These are phyloP conservation scores for Anabacerthia variegaticeps DNA, from an alignment of 2,797 vertebrate species.

Conservation along the genomic window DNA sequence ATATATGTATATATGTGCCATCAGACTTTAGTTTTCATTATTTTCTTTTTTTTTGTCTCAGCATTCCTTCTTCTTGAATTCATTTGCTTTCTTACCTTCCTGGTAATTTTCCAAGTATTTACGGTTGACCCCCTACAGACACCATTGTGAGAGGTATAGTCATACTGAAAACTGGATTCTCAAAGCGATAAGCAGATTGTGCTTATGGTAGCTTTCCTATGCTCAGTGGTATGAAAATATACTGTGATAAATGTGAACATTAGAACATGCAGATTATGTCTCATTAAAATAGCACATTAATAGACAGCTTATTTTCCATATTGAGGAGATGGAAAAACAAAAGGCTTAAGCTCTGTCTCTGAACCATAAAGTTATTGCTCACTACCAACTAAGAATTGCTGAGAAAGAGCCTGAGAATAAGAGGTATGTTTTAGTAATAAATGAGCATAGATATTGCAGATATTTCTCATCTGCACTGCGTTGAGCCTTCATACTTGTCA, in stretches of 20 bases:
- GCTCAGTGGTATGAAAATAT: neutral
- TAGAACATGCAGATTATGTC: conserved; percentile 1
- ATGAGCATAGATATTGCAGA: neutral
- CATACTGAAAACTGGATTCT: neutral
- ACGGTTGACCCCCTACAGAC: neutral
- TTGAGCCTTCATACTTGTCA: neutral
- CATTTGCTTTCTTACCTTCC: neutral
- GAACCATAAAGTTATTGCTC: neutral
- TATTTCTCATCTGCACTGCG: conserved; percentile 6
- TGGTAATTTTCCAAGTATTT: conserved; percentile 19
- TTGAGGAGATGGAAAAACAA: neutral
- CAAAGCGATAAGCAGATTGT: neutral
- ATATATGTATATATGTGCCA: neutral
- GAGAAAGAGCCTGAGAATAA: neutral
- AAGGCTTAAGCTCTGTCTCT: neutral
- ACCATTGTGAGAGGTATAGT: neutral
- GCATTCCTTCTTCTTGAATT: neutral
- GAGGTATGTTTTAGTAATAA: neutral
- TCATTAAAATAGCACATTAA: conserved; percentile 23
- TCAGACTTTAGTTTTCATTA: neutral
- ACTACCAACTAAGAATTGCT: neutral
- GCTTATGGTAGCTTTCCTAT: neutral
- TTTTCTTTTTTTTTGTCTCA: neutral
- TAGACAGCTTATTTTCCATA: neutral
- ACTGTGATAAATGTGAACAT: conserved; percentile 20